Base-by-base conservation (phyloP, 2,113 vertebrate species). In the Oryzias curvinotus region DNA sequence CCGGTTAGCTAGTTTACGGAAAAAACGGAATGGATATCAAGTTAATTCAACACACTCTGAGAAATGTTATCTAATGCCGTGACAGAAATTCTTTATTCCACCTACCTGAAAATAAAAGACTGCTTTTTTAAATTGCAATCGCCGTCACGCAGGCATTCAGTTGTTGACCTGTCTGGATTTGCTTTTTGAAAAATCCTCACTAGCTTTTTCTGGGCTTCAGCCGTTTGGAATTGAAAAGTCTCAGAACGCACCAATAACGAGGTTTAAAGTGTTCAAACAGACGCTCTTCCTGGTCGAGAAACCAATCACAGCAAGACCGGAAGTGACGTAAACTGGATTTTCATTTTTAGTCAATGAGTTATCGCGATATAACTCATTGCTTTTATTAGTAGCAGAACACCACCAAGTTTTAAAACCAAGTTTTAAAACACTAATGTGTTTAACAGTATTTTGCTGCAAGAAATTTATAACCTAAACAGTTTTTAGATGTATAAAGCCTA, bases 171-270 rank as follows among this genome's bases (percentile, higher is more conserved):
- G 15, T 7, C n/a, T 48, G 19, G 10, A 16, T 3, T 18, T 48
- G 47, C 16, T 48, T 10, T 23, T 19, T 5, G 16, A 48, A 19
- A 66, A 86, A 55, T 49, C 30, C 0, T 18, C 59, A 56, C 54
- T 25, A 45, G 3, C 72, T 15, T 55, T 1, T 26, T 21, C 0
- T 18, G n/a, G 1, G 5, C 2, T 10, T 30, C 18, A 61, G 60
- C 82, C 78, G 73, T 81, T 92, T 90, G 73, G 76, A 91, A 80
- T 90, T 91, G 90, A 87, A 91, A 91, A 80, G 69, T 55, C 80
- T 56, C 30, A 13, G 63, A 71, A 70, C 12, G 25, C 0, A 77
- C 91, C 91, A 91, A 91, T 92, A 3, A 77, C 42, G 85, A 54
- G 26, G 3, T 6, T 1, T 6, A 52, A 67, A 55, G 25, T 10